Percentiles rank a stretch among this genome's conserved stretches.
These are phyloP conservation scores for Momotus momota DNA, from an alignment of 2,797 vertebrate genomes.

Conservation along the genomic window DNA sequence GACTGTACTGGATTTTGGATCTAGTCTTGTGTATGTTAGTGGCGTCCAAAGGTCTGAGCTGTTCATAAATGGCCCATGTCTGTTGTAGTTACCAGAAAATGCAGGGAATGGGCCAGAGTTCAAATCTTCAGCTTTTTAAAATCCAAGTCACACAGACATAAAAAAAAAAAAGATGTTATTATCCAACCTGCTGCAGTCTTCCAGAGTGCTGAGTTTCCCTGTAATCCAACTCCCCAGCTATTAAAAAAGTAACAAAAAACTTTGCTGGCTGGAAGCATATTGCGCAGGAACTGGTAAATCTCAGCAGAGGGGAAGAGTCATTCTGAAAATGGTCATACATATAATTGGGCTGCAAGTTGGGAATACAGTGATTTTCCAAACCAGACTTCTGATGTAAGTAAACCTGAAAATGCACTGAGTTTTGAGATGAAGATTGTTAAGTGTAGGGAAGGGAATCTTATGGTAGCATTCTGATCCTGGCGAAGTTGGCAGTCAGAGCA, in stretches of 20 bases:
- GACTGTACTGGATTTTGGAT: conserved; percentile 42
- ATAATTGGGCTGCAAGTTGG: not conserved
- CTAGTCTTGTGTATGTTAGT: conserved; percentile 15
- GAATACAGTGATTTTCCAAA: not conserved
- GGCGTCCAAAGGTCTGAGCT: conserved; percentile 47
- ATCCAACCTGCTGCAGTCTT: not conserved
- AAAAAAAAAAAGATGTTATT: conserved; percentile 41
- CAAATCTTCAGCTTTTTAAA: conserved; percentile 22
- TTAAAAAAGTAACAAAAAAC: not conserved
- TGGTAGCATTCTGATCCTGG: not conserved
- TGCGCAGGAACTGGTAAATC: not conserved
- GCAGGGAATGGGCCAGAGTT: conserved; percentile 6
- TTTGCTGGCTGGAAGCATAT: not conserved
- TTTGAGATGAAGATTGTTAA: not conserved
- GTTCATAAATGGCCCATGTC: conserved; percentile 35
- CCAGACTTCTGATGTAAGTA: not conserved
- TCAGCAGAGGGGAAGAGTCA: not conserved
- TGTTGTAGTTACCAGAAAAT: conserved; percentile 47
- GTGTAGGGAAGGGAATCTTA: not conserved
- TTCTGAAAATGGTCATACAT: not conserved
- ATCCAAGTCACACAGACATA: conserved; percentile 21
- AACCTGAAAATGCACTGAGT: not conserved
- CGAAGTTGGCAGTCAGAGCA: not conserved
- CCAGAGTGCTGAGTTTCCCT: not conserved
- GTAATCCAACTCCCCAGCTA: not conserved